phyloP scores from a whole-genome alignment of 2,888 invertebrate species.

The Stenchaetothrips biformis region DNA sequence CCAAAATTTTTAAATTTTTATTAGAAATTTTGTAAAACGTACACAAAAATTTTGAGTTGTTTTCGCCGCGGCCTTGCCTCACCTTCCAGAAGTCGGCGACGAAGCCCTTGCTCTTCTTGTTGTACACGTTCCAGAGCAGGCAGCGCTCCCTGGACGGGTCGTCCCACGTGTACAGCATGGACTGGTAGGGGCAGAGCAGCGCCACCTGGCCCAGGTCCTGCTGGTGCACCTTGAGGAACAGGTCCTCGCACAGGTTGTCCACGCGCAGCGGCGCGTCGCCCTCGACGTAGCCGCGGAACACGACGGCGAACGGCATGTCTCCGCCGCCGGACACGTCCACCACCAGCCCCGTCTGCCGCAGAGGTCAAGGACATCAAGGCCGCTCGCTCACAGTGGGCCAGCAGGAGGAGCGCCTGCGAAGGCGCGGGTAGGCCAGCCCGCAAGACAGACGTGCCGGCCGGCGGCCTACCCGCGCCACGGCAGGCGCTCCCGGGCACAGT shows the following conservation, averaged over 20 bases:
- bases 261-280: slow-evolving; percentile 80
- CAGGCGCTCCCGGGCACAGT: slow-evolving; percentile 21
- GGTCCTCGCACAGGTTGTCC: slow-evolving; percentile 76
- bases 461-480: too few relatives aligned
- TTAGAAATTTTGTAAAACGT: too few relatives aligned
- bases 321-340: slow-evolving; percentile 70
- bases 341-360: slow-evolving; percentile 59
- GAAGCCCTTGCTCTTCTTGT: slow-evolving; percentile 68
- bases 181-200: slow-evolving; percentile 68
- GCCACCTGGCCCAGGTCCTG: slow-evolving; percentile 55
- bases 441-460: too few relatives aligned
- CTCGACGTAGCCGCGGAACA: slow-evolving; percentile 64
- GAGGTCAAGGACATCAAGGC: slow-evolving; percentile 39
- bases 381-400: too few relatives aligned
- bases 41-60: too few relatives aligned
- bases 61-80: too few relatives aligned
- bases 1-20: too few relatives aligned
- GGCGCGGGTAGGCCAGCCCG: too few relatives aligned
- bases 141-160: slow-evolving; percentile 68
- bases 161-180: slow-evolving; percentile 78
- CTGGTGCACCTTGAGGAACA: slow-evolving; percentile 76
- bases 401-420: too few relatives aligned
- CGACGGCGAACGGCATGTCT: slow-evolving; percentile 66
- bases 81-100: slow-evolving; percentile 66
- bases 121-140: slow-evolving; percentile 77